A percentile compares a stretch with the other conserved stretches of the same genome.
phyloP scores from a whole-genome alignment of 1,140 invertebrate genomes.

The Octopus sinensis region DNA sequence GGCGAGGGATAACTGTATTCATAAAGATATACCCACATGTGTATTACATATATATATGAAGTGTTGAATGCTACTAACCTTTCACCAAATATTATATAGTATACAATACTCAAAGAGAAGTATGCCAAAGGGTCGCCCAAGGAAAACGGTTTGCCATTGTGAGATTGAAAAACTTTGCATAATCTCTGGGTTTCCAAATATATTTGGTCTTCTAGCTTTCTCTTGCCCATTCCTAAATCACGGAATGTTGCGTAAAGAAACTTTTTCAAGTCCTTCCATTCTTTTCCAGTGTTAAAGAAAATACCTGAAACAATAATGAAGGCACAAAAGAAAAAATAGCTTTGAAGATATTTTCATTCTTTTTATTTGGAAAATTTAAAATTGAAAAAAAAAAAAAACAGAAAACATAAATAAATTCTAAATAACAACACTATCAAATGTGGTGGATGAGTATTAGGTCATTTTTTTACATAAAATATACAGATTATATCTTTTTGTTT shows the following conservation, averaged over 20 bases:
- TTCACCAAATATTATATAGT: slow-evolving; percentile 29
- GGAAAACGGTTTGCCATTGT: slow-evolving; percentile 16
- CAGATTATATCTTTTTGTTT: no score
- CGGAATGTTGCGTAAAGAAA: slow-evolving; percentile 85
- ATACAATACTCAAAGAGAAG: slow-evolving; percentile 34
- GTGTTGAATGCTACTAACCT: slow-evolving; percentile 16
- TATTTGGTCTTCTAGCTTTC: slow-evolving; percentile 28
- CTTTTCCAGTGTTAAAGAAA: slow-evolving; percentile 81
- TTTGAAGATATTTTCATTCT: no score
- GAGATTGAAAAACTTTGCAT: background rate
- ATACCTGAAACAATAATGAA: slow-evolving; percentile 64
- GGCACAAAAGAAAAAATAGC: no score
- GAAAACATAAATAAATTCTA: no score
- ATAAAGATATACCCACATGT: no score
- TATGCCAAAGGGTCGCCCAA: slow-evolving; percentile 22
- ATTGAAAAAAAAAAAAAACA: no score
- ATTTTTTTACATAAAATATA: no score
- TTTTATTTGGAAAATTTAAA: no score
- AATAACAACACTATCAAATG: no score
- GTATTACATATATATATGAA: no score
- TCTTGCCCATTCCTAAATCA: slow-evolving; percentile 70
- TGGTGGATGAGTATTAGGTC: no score
- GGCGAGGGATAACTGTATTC: no score
- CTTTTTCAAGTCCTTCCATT: slow-evolving; percentile 88
- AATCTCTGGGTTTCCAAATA: slow-evolving; percentile 22